These are phyloP conservation scores for Parascotia fuliginaria DNA, from an alignment of 2,888 invertebrate species.

Conservation along the genomic window DNA sequence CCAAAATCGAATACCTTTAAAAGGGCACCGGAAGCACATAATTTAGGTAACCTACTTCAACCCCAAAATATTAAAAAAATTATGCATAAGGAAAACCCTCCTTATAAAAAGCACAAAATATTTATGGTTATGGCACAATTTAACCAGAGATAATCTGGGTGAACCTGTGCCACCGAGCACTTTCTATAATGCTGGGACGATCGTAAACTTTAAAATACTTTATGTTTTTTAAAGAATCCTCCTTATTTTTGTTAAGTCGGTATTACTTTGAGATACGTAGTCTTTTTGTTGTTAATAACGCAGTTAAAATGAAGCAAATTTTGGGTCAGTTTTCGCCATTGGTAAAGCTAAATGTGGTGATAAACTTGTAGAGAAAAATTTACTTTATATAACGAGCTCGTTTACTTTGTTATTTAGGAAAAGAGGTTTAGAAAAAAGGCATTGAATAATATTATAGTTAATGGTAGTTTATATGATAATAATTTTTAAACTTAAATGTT, in stretches of 20 bases:
- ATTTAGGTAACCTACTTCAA: conserved; percentile 20
- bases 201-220: conserved; percentile 41
- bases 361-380: neutral
- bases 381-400: too few species aligned
- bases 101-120: conserved; percentile 34
- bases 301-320: neutral
- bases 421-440: too few species aligned
- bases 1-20: conserved; percentile 12
- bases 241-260: conserved; percentile 15
- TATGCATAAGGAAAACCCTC: conserved; percentile 27
- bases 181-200: conserved; percentile 30
- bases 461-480: too few species aligned
- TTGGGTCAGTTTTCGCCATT: neutral
- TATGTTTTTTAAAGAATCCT: conserved; percentile 25
- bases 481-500: too few species aligned
- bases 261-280: conserved; percentile 6
- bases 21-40: conserved; percentile 4
- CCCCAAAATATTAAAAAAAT: conserved; percentile 29
- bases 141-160: conserved; percentile 52
- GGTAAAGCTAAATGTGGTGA: neutral
- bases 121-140: conserved; percentile 52
- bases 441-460: too few species aligned
- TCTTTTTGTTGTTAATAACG: neutral
- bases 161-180: conserved; percentile 40
- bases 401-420: too few species aligned